phyloP scores from a whole-genome alignment of 1,140 invertebrate species.

The Venustaconcha ellipsiformis region DNA sequence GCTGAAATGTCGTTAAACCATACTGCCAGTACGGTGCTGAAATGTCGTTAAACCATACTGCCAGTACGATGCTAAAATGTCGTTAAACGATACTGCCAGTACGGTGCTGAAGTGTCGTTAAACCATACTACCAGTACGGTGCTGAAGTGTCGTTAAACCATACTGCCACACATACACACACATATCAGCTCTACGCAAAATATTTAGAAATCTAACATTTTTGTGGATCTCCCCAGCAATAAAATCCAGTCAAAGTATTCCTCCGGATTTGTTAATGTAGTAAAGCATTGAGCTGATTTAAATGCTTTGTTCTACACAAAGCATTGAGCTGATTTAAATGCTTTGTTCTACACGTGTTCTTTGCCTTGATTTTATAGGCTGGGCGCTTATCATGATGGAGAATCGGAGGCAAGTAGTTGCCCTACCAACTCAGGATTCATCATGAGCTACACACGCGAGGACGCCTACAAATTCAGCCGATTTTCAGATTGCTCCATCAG shows the following conservation, averaged over 20 bases:
- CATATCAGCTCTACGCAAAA: no score
- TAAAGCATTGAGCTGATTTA: background rate
- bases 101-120: background rate
- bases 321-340: background rate
- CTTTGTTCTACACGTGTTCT: background rate
- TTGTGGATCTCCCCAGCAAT: background rate
- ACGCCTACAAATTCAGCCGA: constrained; percentile 51
- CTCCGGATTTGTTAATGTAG: background rate
- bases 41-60: background rate
- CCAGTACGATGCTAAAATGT: no score
- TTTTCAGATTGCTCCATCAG: constrained; percentile 55
- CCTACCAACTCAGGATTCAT: constrained; percentile 49
- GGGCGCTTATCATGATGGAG: constrained; percentile 57
- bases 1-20: background rate
- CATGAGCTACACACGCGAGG: constrained; percentile 54
- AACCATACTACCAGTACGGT: no score
- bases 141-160: background rate
- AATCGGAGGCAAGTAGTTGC: constrained; percentile 44
- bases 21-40: no score
- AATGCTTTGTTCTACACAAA: background rate
- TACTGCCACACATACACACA: background rate
- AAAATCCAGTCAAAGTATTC: background rate
- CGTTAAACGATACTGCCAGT: background rate
- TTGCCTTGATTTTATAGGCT: constrained; percentile 30
- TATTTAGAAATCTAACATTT: background rate